Conservation (phyloP, 2,888 invertebrate species). For the Eupithecia exiguata region DNA sequence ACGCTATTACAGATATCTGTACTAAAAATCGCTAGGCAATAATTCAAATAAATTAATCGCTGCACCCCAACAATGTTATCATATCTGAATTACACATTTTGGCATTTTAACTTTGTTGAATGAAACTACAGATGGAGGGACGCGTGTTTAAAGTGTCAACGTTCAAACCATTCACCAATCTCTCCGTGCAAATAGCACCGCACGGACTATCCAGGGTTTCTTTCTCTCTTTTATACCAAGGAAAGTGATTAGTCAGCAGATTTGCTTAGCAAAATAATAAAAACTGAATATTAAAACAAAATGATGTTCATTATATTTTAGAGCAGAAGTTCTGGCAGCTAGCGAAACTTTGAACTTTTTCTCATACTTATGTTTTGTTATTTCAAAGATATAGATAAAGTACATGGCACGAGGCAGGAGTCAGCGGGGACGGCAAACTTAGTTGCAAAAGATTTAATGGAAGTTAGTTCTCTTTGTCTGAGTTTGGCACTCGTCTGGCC, state of each 20-base stretch:
- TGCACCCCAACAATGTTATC: no score
- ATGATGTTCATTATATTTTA: constrained; percentile 25
- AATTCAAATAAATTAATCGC: no score
- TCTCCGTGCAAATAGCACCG: no score
- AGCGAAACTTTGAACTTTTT: constrained; percentile 33
- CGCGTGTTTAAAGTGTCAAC: no score
- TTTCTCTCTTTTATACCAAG: background rate
- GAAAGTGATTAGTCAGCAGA: no score
- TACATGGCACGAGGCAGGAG: constrained; percentile 58
- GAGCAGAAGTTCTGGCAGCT: constrained; percentile 31
- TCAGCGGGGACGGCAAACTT: constrained; percentile 70
- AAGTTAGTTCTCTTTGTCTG: constrained; percentile 80
- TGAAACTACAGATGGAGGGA: no score
- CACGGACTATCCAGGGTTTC: no score
- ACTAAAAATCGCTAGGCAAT: no score
- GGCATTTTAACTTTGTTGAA: no score
- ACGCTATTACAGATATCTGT: no score
- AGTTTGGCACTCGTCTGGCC: constrained; percentile 78
- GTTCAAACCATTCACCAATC: no score
- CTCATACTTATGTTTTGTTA: constrained; percentile 41
- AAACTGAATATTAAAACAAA: constrained; percentile 18
- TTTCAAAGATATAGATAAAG: constrained; percentile 41
- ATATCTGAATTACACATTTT: no score
- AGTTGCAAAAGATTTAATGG: constrained; percentile 83
- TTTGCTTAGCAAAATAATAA: background rate